A percentile compares a stretch with the other conserved stretches of the same genome.
Conservation (phyloP, 1,140 invertebrate species). For the Drosophila rufa region DNA sequence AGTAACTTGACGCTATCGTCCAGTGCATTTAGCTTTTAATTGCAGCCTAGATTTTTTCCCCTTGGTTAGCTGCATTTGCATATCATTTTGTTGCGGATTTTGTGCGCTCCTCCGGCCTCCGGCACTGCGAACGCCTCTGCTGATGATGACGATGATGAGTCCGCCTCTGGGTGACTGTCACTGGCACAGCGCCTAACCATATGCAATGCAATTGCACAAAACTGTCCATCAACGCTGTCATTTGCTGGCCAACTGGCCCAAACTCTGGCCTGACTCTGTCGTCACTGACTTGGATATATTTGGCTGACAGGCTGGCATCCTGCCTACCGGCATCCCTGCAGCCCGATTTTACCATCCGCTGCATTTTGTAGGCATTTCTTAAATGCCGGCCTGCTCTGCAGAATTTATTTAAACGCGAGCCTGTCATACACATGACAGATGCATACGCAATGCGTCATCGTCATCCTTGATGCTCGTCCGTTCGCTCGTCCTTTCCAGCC, state of each 20-base stretch:
- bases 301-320: conserved; percentile 28
- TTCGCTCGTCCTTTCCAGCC: neutral
- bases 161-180: conserved; percentile 53
- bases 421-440: conserved; percentile 76
- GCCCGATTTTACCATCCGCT: conserved; percentile 1
- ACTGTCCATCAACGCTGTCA: conserved; percentile 81
- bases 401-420: conserved; percentile 78
- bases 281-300: conserved; percentile 49
- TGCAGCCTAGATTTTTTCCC: conserved; percentile 64
- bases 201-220: conserved; percentile 80
- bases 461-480: conserved; percentile 40
- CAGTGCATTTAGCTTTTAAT: conserved; percentile 80
- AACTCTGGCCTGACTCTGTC: conserved; percentile 45
- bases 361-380: conserved; percentile 67
- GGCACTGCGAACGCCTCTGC: neutral
- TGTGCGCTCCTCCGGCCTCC: conserved; percentile 12
- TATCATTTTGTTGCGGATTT: conserved; percentile 70
- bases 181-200: conserved; percentile 75
- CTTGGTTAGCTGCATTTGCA: conserved; percentile 69
- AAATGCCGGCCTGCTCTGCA: conserved; percentile 60
- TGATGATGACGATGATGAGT: conserved; percentile 36
- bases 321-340: neutral
- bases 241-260: conserved; percentile 70
- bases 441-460: conserved; percentile 79
- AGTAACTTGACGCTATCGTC: conserved; percentile 61